phyloP scores from a whole-genome alignment of 2,797 vertebrate species.

The Tachyglossus aculeatus region DNA sequence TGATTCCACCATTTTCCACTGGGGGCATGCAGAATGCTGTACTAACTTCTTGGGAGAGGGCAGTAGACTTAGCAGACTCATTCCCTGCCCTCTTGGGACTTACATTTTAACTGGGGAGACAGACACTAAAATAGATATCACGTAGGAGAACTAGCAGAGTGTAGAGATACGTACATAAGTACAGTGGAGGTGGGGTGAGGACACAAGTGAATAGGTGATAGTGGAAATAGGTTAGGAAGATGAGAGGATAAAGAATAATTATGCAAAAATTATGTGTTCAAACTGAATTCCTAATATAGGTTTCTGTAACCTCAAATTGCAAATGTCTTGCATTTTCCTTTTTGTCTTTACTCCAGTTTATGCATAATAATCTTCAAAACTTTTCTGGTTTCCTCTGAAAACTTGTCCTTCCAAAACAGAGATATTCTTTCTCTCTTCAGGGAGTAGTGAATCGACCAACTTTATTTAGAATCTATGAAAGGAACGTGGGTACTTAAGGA shows the following conservation, averaged over 20 bases:
- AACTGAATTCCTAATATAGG: too few relatives aligned
- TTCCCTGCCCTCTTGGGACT: background rate
- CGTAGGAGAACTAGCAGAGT: background rate
- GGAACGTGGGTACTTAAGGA: background rate
- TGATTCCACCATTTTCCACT: too few relatives aligned
- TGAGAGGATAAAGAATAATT: background rate
- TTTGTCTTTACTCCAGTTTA: background rate
- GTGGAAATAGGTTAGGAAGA: background rate
- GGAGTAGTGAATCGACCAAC: background rate
- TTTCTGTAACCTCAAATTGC: background rate
- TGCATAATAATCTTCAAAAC: background rate
- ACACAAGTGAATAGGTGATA: background rate
- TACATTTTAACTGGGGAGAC: background rate
- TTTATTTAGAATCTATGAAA: background rate
- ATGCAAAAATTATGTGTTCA: too few relatives aligned
- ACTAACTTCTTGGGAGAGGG: background rate
- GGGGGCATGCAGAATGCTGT: too few relatives aligned
- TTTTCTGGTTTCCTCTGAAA: background rate
- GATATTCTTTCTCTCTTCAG: background rate
- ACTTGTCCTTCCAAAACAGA: background rate
- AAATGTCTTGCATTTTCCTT: background rate
- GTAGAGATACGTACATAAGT: background rate
- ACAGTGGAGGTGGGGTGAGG: accelerated
- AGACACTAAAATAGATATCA: background rate
- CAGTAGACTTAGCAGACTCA: conserved; percentile 1